A percentile compares a stretch with the other conserved stretches of the same genome.
Conservation (phyloP, 2,888 invertebrate species). For the Onthophagus sagittarius region DNA sequence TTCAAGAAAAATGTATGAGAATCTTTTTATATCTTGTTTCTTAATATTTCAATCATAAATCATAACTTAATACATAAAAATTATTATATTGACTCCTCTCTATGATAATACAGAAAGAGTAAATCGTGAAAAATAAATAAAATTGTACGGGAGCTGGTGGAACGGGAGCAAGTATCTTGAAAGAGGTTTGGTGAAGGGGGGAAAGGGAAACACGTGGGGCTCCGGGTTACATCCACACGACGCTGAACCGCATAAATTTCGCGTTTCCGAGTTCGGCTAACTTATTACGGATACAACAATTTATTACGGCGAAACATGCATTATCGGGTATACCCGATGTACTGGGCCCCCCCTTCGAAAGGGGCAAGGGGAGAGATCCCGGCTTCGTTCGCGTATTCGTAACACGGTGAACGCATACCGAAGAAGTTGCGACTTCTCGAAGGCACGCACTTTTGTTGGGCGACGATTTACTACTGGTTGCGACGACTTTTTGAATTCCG, state of each 20-base stretch:
- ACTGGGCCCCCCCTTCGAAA: background rate
- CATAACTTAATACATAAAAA: too few species aligned
- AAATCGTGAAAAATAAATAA: too few species aligned
- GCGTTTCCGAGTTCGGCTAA: conserved; percentile 22
- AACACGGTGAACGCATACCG: background rate
- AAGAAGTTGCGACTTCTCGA: background rate
- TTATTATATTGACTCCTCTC: too few species aligned
- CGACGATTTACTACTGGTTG: background rate
- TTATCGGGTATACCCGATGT: conserved; percentile 15
- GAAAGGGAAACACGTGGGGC: background rate
- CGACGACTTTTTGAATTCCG: background rate
- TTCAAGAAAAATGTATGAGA: too few species aligned
- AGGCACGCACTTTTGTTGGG: background rate
- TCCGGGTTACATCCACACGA: background rate
- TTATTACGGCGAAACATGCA: conserved; percentile 25
- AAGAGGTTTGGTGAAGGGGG: background rate
- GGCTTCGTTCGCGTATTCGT: background rate
- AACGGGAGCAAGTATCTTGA: background rate
- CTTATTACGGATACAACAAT: conserved; percentile 25
- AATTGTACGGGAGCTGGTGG: background rate
- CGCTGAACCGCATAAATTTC: conserved; percentile 18
- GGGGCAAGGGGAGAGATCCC: background rate
- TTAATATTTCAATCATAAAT: too few species aligned
- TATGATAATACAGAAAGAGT: too few species aligned
- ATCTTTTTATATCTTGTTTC: too few species aligned